phyloP scores from a whole-genome alignment of 2,113 vertebrate species.

The Myodes glareolus region DNA sequence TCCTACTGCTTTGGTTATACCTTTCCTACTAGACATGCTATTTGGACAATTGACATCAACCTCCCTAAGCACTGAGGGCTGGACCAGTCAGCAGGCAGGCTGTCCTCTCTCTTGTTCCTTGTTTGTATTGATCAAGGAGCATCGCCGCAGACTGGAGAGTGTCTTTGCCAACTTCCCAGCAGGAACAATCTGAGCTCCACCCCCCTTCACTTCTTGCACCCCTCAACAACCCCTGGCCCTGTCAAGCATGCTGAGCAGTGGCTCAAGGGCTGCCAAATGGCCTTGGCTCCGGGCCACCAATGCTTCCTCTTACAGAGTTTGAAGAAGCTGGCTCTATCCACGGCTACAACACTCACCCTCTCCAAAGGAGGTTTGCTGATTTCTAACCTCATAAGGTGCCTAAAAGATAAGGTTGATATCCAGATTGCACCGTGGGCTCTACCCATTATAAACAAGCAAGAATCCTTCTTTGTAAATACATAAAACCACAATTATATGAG shows the following conservation, averaged over 20 bases:
- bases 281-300: conserved; percentile 70
- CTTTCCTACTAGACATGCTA: neutral
- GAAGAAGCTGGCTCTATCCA: neutral
- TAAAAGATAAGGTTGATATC: neutral
- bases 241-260: conserved; percentile 73
- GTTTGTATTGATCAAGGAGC: neutral
- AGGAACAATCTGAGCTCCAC: conserved; percentile 64
- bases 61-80: neutral
- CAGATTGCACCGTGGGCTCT: neutral
- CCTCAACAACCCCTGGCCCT: conserved; percentile 67
- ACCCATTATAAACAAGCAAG: neutral
- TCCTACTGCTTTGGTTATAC: neutral
- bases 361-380: neutral
- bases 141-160: neutral
- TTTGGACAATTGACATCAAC: neutral
- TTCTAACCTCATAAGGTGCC: neutral
- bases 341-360: neutral
- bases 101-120: neutral
- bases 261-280: conserved; percentile 67
- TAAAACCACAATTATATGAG: neutral
- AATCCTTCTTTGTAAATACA: neutral
- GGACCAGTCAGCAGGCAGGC: neutral
- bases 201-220: neutral
- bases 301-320: conserved; percentile 39
- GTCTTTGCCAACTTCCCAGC: conserved; percentile 71